Evolutionary conservation across 1,140 invertebrate genomes (phyloP).

Genomic region (Latrodectus geometricus): DNA sequence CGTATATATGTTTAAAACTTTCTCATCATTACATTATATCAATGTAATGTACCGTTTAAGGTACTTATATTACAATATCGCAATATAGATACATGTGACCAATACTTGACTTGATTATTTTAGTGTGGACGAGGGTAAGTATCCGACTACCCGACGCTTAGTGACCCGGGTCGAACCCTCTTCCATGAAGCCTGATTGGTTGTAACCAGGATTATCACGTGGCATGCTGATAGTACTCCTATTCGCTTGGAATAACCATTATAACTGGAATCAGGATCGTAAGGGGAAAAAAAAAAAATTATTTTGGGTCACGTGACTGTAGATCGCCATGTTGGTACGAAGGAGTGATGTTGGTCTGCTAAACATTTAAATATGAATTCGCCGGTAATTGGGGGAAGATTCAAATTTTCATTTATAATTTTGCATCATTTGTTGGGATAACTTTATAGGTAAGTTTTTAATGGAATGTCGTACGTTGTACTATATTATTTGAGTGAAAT

Average conservation of each 20-base stretch:
- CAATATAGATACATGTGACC: no score
- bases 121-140: no score
- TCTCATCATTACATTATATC: no score
- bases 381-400: conserved; percentile 35
- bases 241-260: conserved; percentile 40
- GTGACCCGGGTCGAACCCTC: conserved; percentile 21
- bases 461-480: neutral
- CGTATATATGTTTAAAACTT: no score
- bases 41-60: no score
- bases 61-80: no score
- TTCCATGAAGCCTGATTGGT: conserved; percentile 32
- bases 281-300: conserved; percentile 14
- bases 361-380: conserved; percentile 49
- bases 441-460: neutral
- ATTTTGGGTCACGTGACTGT: conserved; percentile 42
- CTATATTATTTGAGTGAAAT: neutral
- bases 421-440: conserved; percentile 4
- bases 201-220: conserved; percentile 24
- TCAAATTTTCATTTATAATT: conserved; percentile 2
- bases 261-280: conserved; percentile 18
- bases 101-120: no score
- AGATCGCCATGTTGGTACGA: conserved; percentile 54
- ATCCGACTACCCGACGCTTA: neutral
- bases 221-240: conserved; percentile 30
- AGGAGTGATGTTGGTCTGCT: conserved; percentile 21